Conservation (phyloP, 2,797 vertebrate genomes). For the Coregonus sp. region DNA sequence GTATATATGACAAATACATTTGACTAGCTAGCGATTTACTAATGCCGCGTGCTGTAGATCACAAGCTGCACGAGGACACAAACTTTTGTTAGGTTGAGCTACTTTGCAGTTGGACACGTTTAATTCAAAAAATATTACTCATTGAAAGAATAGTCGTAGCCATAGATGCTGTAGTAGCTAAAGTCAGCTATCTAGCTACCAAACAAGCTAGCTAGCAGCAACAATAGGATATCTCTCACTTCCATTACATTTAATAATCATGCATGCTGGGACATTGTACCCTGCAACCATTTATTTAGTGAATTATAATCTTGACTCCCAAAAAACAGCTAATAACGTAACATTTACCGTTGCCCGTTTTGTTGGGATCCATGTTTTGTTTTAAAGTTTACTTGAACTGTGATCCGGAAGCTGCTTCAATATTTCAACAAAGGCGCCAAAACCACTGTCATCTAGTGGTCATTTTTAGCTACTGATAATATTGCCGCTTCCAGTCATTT, state of each 20-base stretch:
- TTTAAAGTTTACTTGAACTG: conserved; percentile 38
- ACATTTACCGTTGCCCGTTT: conserved; percentile 51
- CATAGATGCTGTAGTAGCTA: neutral
- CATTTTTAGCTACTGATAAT: neutral
- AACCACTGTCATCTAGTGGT: neutral
- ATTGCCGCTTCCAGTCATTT: neutral
- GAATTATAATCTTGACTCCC: neutral
- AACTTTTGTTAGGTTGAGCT: neutral
- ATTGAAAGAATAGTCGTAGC: neutral
- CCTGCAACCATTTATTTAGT: neutral
- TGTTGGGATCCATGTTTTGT: conserved; percentile 67
- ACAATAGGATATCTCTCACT: neutral
- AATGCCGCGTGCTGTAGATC: neutral
- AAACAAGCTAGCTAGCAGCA: neutral
- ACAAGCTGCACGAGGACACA: neutral
- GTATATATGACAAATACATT: no score
- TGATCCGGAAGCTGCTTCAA: conserved; percentile 5
- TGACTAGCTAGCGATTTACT: neutral
- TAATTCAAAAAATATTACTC: neutral
- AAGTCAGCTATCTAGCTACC: neutral
- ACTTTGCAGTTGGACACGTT: neutral
- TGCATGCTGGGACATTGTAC: neutral
- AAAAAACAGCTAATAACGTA: neutral
- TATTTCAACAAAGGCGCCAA: neutral
- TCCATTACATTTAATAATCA: neutral